phyloP scores from a whole-genome alignment of 2,888 invertebrate species.

The Hesperia comma region DNA sequence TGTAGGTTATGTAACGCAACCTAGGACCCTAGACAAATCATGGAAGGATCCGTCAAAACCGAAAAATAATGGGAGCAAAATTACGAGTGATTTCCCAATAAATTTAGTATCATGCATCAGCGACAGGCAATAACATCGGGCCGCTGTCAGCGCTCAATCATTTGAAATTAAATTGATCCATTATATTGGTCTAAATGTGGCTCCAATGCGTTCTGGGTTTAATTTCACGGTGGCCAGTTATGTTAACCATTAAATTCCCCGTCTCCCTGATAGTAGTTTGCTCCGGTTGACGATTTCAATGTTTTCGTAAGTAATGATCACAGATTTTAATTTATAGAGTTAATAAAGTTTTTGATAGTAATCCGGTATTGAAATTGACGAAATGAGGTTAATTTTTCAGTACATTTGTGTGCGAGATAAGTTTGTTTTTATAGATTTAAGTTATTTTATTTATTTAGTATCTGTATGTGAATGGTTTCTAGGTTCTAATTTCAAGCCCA shows the following conservation, averaged over 20 bases:
- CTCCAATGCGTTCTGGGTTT: constrained; percentile 1
- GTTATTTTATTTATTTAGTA: too few relatives aligned
- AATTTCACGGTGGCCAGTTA: constrained; percentile 11
- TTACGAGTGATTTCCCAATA: constrained; percentile 18
- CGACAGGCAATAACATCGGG: not conserved
- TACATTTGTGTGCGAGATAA: too few relatives aligned
- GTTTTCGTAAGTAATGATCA: not conserved
- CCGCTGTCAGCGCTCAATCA: constrained; percentile 5
- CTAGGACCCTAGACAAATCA: not conserved
- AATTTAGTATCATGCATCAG: constrained; percentile 17
- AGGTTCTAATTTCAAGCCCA: too few relatives aligned
- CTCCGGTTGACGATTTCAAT: too few relatives aligned
- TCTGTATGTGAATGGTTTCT: too few relatives aligned
- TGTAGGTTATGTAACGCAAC: too few relatives aligned
- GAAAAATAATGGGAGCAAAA: not conserved
- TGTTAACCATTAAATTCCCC: not conserved
- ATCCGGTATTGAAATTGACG: too few relatives aligned
- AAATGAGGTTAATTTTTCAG: too few relatives aligned
- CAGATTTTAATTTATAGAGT: too few relatives aligned
- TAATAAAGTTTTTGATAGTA: too few relatives aligned
- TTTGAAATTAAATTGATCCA: constrained; percentile 13
- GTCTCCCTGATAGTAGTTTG: not conserved
- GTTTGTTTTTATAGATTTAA: too few relatives aligned
- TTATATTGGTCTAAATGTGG: constrained; percentile 3
- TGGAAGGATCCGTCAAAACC: not conserved